These are phyloP conservation scores for pig (Sus scrofa) DNA, from an alignment of 2,113 vertebrate genomes.

Conservation along the genomic window T2T-Sscrofa CM000829.6:19733001-19733500, in stretches of 20 bases:
- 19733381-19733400: background rate
- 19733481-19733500: accelerated
- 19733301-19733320: background rate
- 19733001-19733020: too few relatives aligned
- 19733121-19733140: too few relatives aligned
- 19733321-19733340: accelerated
- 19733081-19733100: too few relatives aligned
- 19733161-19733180: too few relatives aligned
- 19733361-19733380: too few relatives aligned
- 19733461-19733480: background rate
- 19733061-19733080: too few relatives aligned
- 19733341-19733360: background rate
- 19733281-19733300: background rate
- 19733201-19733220: background rate
- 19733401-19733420: background rate
- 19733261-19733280: background rate
- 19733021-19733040: too few relatives aligned
- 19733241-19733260: background rate
- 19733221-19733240: background rate
- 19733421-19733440: background rate
- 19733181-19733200: background rate
- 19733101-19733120: too few relatives aligned
- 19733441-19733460: background rate
- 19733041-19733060: too few relatives aligned
- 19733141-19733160: too few relatives aligned